phyloP scores from a whole-genome alignment of 2,888 invertebrate species.

The Hetaerina titia region DNA sequence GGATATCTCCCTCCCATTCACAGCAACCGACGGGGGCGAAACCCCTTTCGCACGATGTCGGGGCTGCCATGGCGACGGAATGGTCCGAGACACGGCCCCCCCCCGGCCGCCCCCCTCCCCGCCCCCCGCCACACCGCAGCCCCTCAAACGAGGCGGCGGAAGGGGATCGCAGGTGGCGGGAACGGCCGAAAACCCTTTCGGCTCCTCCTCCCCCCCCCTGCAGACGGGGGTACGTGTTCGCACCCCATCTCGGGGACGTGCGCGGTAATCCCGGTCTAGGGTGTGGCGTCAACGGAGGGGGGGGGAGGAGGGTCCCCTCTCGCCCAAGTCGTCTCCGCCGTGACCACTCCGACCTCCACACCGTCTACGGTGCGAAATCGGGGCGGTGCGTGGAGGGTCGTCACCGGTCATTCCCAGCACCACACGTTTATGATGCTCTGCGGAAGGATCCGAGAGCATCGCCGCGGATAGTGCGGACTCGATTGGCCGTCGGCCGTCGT shows the following conservation, averaged over 20 bases:
- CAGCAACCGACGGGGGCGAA: too few relatives aligned
- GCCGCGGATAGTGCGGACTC: too few relatives aligned
- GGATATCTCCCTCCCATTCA: too few relatives aligned
- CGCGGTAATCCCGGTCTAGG: background rate
- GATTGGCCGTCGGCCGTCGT: too few relatives aligned
- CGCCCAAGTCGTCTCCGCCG: background rate
- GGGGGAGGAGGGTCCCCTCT: background rate
- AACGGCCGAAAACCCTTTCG: too few relatives aligned
- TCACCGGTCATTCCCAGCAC: background rate
- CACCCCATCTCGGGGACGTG: background rate
- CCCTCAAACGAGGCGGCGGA: background rate
- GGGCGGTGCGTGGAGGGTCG: background rate
- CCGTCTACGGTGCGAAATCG: background rate
- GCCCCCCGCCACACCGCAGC: background rate
- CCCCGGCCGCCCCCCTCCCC: background rate
- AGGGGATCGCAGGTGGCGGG: background rate
- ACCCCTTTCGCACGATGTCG: background rate
- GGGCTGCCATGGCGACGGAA: background rate
- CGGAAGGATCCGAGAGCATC: background rate
- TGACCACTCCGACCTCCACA: background rate
- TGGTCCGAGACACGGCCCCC: background rate
- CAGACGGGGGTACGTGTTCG: background rate
- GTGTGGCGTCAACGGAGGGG: background rate
- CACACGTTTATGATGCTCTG: background rate
- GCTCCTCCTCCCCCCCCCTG: background rate